These are phyloP conservation scores for Adelognathus sp. DNA, from an alignment of 2,888 invertebrate species.

Conservation along the genomic window DNA sequence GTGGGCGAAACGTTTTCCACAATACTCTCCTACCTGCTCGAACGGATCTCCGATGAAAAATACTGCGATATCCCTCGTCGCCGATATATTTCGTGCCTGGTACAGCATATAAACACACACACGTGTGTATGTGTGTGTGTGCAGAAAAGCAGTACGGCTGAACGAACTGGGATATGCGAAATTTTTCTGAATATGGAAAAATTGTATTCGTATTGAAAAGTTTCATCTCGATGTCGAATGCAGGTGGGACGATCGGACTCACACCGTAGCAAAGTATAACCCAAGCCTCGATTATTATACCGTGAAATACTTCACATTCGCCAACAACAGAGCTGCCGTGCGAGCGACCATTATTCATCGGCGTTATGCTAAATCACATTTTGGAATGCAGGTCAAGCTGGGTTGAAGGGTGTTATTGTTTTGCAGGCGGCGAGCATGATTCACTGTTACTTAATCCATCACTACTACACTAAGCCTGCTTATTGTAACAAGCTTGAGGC, in stretches of 20 bases:
- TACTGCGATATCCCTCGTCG: conserved; percentile 1
- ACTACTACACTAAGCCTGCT: too few species aligned
- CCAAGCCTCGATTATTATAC: too few species aligned
- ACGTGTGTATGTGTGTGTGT: neutral
- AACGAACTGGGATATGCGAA: neutral
- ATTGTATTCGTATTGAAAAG: neutral
- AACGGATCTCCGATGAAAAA: conserved; percentile 24
- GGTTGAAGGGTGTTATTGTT: too few species aligned
- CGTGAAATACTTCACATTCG: too few species aligned
- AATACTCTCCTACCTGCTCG: neutral
- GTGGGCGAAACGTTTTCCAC: conserved; percentile 28
- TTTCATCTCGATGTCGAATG: neutral
- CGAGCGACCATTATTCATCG: too few species aligned
- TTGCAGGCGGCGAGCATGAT: too few species aligned
- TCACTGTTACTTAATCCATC: too few species aligned
- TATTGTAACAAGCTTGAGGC: too few species aligned
- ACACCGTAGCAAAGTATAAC: too few species aligned
- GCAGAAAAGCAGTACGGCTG: neutral
- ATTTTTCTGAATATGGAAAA: neutral
- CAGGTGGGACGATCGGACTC: neutral
- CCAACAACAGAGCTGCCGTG: too few species aligned
- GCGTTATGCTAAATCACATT: too few species aligned
- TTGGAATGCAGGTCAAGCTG: too few species aligned
- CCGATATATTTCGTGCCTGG: neutral
- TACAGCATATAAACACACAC: neutral